Percentiles rank a stretch among this genome's conserved stretches.
phyloP scores from a whole-genome alignment of 2,797 vertebrate species.

The Pangasius macronema region DNA sequence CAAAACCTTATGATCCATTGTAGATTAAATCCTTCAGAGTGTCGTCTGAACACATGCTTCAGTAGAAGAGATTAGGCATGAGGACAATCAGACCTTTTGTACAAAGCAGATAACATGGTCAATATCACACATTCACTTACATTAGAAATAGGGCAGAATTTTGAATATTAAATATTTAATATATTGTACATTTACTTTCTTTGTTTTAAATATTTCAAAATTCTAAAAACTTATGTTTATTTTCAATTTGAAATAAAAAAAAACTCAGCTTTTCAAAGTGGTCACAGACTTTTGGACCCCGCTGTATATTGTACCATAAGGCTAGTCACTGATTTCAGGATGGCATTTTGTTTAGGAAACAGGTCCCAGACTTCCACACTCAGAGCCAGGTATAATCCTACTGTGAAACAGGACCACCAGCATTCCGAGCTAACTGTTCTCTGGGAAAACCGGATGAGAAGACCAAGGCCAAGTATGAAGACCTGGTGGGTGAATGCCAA shows the following conservation, averaged over 20 bases:
- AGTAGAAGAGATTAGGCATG: not conserved
- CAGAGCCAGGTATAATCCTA: not conserved
- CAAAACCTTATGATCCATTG: not conserved
- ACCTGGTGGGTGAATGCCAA: not conserved
- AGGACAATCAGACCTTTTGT: too few species aligned
- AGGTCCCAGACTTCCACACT: not conserved
- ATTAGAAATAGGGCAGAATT: not conserved
- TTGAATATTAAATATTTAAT: not conserved
- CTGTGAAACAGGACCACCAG: not conserved
- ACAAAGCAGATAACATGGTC: not conserved
- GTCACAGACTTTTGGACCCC: not conserved
- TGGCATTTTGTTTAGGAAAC: not conserved
- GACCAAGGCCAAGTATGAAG: slow-evolving; percentile 7
- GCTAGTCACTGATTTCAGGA: not conserved
- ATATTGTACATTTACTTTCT: not conserved
- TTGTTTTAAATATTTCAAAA: not conserved
- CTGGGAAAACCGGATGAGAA: not conserved
- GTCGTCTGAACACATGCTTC: not conserved
- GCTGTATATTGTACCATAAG: too few species aligned
- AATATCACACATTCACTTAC: not conserved
- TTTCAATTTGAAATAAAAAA: not conserved
- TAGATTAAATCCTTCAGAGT: not conserved
- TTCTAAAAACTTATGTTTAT: not conserved
- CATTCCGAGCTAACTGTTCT: not conserved
- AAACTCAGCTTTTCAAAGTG: not conserved